Evolutionary conservation across 2,113 vertebrate species (phyloP).

Genomic region (Macaca fascicularis): T2T-MFA8v1.1 NC_088386.1:52159501-52160000

Average conservation of each 20-base stretch:
- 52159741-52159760: not conserved
- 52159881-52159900: not conserved
- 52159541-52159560: not conserved
- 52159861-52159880: not conserved
- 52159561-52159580: not conserved
- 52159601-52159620: not conserved
- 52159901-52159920: not conserved
- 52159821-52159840: not conserved
- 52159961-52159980: not conserved
- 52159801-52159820: not conserved
- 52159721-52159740: not conserved
- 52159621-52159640: conserved; percentile 16
- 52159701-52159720: not conserved
- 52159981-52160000: not conserved
- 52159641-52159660: conserved; percentile 8
- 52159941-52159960: not conserved
- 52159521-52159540: not conserved
- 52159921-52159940: not conserved
- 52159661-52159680: not conserved
- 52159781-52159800: not conserved
- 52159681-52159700: not conserved
- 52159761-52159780: not conserved
- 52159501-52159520: not conserved
- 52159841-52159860: not conserved
- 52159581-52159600: not conserved